Percentiles rank a stretch among this genome's conserved stretches.
Evolutionary conservation across 1,140 invertebrate genomes (phyloP).

Genomic region (Zaprionus tsacasi): DNA sequence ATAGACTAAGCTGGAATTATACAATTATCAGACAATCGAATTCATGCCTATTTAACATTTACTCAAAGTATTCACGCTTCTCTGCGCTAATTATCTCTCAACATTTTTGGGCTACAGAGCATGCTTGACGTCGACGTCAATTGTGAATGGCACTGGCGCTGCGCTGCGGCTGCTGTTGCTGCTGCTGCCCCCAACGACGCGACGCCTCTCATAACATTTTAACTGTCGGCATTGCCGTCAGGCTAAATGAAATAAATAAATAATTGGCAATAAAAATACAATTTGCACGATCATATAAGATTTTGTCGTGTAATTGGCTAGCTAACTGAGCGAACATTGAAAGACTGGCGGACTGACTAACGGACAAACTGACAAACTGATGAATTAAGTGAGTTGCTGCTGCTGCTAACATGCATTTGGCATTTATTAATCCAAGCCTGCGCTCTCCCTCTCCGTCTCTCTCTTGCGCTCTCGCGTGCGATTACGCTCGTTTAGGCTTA

Average conservation of each 20-base stretch:
- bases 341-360: constrained; percentile 29
- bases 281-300: constrained; percentile 80
- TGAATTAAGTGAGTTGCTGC: constrained; percentile 32
- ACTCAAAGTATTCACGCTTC: background rate
- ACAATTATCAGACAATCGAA: background rate
- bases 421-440: constrained; percentile 35
- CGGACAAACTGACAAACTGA: constrained; percentile 16
- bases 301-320: constrained; percentile 63
- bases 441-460: constrained; percentile 10
- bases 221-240: constrained; percentile 28
- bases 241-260: constrained; percentile 79
- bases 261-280: constrained; percentile 82
- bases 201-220: constrained; percentile 36
- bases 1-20: background rate
- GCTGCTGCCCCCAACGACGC: constrained; percentile 21
- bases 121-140: constrained; percentile 12
- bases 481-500: constrained; percentile 22
- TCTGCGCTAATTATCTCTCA: too few species aligned
- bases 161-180: constrained; percentile 6
- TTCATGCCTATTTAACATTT: background rate
- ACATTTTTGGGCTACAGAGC: constrained; percentile 8
- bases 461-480: background rate
- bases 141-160: constrained; percentile 1
- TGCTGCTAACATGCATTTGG: constrained; percentile 27
- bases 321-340: constrained; percentile 22